Conservation (phyloP, 2,797 vertebrate genomes). For the Salmo trutta region DNA sequence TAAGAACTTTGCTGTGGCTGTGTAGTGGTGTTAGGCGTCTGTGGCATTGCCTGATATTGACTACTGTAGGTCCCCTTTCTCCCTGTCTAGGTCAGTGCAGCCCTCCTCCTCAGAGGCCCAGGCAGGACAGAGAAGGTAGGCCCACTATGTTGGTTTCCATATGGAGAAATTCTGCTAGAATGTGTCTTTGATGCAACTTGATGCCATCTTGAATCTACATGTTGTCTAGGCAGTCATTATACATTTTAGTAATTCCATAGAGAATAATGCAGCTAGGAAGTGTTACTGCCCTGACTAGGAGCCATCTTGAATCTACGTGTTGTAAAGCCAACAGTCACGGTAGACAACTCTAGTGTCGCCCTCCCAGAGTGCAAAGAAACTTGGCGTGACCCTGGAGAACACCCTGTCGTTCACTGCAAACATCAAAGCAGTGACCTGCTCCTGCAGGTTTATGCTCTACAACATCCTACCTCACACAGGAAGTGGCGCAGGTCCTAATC, state of each 20-base stretch:
- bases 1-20: slow-evolving; percentile 5
- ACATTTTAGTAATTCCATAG: background rate
- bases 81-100: slow-evolving; percentile 57
- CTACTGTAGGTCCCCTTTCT: slow-evolving; percentile 57
- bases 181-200: background rate
- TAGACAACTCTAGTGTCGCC: too few relatives aligned
- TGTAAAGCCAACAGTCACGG: background rate
- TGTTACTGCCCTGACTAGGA: too few relatives aligned
- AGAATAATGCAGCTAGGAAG: too few relatives aligned
- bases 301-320: background rate
- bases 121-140: slow-evolving; percentile 62
- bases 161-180: slow-evolving; percentile 8
- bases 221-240: background rate
- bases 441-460: too few relatives aligned
- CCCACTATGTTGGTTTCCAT: slow-evolving; percentile 28
- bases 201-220: background rate
- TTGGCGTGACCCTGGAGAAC: too few relatives aligned
- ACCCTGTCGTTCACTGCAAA: too few relatives aligned
- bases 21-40: slow-evolving; percentile 10
- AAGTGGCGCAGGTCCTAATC: too few relatives aligned
- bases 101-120: slow-evolving; percentile 49
- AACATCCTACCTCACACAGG: too few relatives aligned
- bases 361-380: too few relatives aligned
- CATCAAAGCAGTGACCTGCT: too few relatives aligned
- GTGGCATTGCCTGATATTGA: slow-evolving; percentile 41